Evolutionary conservation across 2,113 vertebrate genomes (phyloP), one percentile per base, ranked within the genome.

Genomic region (Parotia lawesii): DNA sequence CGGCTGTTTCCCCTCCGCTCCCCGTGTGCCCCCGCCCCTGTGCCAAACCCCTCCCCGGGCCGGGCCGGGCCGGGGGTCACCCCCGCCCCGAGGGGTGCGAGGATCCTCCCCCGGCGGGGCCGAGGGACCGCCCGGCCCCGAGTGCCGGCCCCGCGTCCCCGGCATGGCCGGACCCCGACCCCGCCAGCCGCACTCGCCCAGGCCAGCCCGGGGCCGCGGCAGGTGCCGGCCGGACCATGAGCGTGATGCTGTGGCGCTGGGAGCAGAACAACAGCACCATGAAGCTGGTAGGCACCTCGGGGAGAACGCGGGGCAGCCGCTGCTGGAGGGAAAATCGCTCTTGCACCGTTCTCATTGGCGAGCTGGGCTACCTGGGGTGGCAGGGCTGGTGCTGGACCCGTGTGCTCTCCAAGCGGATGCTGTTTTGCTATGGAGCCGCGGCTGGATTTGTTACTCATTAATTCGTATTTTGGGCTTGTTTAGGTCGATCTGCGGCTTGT

Each of bases 231-330:
- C 72, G 94, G 87, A 98, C 94, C 88, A 99, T 99, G 99, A 99
- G 98, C 97, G 80, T 97, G 97, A 98, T 98, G 98, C 97, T 99
- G 94, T 99, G 98, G 98, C 98, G 98, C 85, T 99, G 99, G 98
- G 98, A 99, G 17, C 98, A 98, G 88, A 98, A 98, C 97, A 99
- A 98, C 96, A 93, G 93, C 97, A 98, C 98, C 97, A 99, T 99
- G 99, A 99, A 99, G 94, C 98, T 99, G 99, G 99, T 99, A 98
- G 98, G 97, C 73, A 40, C 15, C 91, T 56, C 4, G 27, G 4
- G 27, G 6, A 24, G 2, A 93, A 72, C 35, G 50, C 74, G 38
- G 38, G 28, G 3, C 42, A 11, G 23, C 57, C 51, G 6, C 38
- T 1, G 47, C 0, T 0, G 0, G 45, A 2, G 11, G 48, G 1